These are phyloP conservation scores for Panonychus citri DNA, from an alignment of 1,140 invertebrate genomes.

Conservation along the genomic window DNA sequence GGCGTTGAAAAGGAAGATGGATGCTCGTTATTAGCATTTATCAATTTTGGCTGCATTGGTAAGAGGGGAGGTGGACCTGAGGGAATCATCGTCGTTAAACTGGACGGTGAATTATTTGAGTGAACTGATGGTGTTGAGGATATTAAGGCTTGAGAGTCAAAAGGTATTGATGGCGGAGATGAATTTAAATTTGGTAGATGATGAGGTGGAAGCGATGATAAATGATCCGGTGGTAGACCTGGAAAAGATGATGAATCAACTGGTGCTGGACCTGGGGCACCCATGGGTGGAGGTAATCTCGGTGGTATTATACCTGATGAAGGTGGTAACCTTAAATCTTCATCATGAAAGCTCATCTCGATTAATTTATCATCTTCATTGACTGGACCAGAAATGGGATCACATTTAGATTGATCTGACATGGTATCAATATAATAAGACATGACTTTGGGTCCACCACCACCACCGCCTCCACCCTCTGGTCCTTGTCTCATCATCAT, in stretches of 20 bases:
- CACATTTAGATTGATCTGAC: background rate
- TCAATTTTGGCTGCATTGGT: background rate
- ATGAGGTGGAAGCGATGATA: too few relatives aligned
- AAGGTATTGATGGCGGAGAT: too few relatives aligned
- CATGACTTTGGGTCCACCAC: background rate
- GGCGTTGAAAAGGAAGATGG: background rate
- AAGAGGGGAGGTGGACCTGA: background rate
- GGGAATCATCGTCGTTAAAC: background rate
- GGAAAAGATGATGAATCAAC: background rate
- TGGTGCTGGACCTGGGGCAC: background rate
- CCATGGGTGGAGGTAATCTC: background rate
- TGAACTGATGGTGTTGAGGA: too few relatives aligned
- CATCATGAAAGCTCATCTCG: conserved; percentile 10
- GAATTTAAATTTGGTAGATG: too few relatives aligned
- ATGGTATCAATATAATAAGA: conserved; percentile 2
- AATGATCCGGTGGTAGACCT: too few relatives aligned
- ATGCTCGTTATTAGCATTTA: background rate
- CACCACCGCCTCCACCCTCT: background rate
- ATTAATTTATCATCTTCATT: conserved; percentile 7
- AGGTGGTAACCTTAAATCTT: conserved; percentile 6
- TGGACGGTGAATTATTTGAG: too few relatives aligned
- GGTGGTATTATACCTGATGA: background rate
- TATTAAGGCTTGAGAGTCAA: too few relatives aligned
- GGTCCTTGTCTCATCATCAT: background rate
- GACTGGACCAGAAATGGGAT: background rate